Base-by-base conservation (phyloP, 1,140 invertebrate species). In the Nephila pilipes region DNA sequence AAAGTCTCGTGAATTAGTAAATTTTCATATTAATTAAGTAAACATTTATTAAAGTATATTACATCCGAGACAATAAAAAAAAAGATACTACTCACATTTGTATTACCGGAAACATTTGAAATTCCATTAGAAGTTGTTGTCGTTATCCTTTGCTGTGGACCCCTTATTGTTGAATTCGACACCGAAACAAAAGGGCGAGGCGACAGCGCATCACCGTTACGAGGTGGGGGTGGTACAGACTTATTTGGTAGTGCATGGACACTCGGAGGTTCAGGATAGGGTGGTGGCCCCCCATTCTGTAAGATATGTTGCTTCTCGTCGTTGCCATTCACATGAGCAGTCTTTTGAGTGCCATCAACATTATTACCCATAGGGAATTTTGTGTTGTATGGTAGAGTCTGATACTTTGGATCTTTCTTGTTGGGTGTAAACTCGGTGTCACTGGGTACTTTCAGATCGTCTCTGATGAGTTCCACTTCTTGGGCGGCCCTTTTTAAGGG, bases 371-470 rank as follows among this genome's bases (percentile, higher is more conserved):
- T 79, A 57, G 94, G 91, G 87, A 98, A 98, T 95, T 98, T 98
- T 12, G 97, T 97, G 94, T 98, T 98, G 95, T 98, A 98, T 80
- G 98, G 98, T 95, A 99, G 96, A 29, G 98, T 98, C 96, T 99
- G 98, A 96, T 99, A 99, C 95, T 99, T 99, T 0, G 98, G 98
- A 95, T 99, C 98, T 83, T 97, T 97, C 95, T 98, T 99, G 94
- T 97, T 97, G n/a, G 97, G 96, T 4, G 95, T 95, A 94, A 96
- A 96, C 92, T 95, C 95, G 29, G 94, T 92, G 57, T 94, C 90
- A 69, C 87, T 93, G 14, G 90, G 89, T 18, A 95, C 85, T 93
- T 95, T 95, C 22, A 95, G 83, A 79, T 95, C 95, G 88, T 95
- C 95, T 85, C 94, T 94, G 0, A 94, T 83, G 18, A 93, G 88